Evolutionary conservation across 2,888 invertebrate genomes (phyloP).

Genomic region (Calameuta filiformis): DNA sequence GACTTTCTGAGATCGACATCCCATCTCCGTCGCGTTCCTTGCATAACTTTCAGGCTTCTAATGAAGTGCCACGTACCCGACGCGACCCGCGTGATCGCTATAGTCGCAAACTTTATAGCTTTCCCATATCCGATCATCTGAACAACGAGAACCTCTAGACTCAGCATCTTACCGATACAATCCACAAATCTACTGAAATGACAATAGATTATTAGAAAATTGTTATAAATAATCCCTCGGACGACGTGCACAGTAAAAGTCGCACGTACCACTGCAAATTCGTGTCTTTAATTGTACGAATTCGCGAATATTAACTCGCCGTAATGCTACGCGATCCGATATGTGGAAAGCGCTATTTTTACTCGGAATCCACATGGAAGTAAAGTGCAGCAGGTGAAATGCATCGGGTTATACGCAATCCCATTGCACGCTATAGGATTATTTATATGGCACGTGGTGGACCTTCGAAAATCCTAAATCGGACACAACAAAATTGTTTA

Average conservation of each 20-base stretch:
- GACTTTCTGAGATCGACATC: background rate
- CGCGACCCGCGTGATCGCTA: background rate
- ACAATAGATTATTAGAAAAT: background rate
- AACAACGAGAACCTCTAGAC: background rate
- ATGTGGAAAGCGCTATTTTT: background rate
- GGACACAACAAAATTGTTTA: constrained; percentile 34
- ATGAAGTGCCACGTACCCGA: constrained; percentile 27
- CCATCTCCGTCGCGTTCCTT: constrained; percentile 25
- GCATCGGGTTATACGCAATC: background rate
- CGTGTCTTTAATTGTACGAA: background rate
- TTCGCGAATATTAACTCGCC: background rate
- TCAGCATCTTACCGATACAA: background rate
- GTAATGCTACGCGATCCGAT: background rate
- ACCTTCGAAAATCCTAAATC: constrained; percentile 26
- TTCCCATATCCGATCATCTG: background rate
- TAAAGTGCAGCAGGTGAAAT: background rate
- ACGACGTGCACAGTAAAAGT: background rate
- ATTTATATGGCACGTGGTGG: constrained; percentile 22
- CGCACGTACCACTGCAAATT: background rate
- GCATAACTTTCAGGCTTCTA: constrained; percentile 36
- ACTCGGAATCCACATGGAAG: background rate
- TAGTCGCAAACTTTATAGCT: background rate
- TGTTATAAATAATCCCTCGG: background rate
- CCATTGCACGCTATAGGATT: constrained; percentile 20
- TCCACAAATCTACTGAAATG: background rate